Base-by-base conservation (phyloP, 2,113 vertebrate species). In the Picathartes gymnocephalus region DNA sequence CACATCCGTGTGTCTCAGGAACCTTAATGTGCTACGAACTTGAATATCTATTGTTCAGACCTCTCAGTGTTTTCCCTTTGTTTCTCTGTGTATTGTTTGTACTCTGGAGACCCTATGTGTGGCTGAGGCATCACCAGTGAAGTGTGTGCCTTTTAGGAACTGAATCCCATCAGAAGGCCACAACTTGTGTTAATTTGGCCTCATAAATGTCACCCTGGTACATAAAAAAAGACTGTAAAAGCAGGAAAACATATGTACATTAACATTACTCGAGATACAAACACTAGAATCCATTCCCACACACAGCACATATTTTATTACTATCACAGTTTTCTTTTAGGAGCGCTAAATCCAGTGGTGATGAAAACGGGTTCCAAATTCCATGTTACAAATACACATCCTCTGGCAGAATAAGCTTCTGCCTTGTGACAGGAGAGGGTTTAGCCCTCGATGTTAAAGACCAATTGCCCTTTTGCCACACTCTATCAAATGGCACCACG, bases 1-100 rank as follows among this genome's bases (percentile, higher is more conserved):
- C 53, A 57, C 18, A 28, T 62, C 51, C 24, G 53, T 88, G 71
- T 92, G 79, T 72, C 68, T 44, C 71, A 70, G 74, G 79, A 93
- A 68, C 61, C 57, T 84, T 78, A 60, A 87, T 79, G 73, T 78
- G 57, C 65, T 28, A 14, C 68, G 73, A 73, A 47, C 54, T 77
- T 50, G 50, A 83, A 14, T 73, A n/a, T 83, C 92, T 96, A 69
- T 94, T 96, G 74, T 96, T 97, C 56, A 72, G 37, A 31, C 17
- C 27, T 86, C 58, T 83, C 24, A 39, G 0, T 78, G 47, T 88
- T 95, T 76, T 86, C 8, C 50, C 24, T 92, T 90, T 94, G 76
- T 92, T 86, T 93, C 82, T 57, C 15, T 88, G 88, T 68, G 35
- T 86, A 15, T 44, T 92, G 37, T 78, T 94, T 81, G 40, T 58